Percentiles rank a stretch among this genome's conserved stretches.
Conservation (phyloP, 2,797 vertebrate species). For the Sebastes aleutianus region DNA sequence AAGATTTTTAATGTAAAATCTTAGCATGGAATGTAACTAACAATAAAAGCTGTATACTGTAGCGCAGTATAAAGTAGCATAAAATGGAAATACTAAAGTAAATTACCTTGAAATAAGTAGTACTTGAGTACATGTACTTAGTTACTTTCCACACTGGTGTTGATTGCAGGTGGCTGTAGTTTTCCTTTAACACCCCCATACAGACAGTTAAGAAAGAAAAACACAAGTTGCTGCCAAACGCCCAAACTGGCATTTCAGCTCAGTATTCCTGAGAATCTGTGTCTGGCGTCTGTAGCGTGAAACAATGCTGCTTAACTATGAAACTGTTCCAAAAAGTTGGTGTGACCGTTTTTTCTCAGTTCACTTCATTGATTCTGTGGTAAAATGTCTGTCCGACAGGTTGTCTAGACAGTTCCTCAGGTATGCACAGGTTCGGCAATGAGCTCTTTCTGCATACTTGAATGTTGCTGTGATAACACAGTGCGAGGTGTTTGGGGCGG, state of each 20-base stretch:
- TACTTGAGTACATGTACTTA: neutral
- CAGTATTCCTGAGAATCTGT: conserved; percentile 6
- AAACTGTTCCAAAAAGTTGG: neutral
- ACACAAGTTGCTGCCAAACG: conserved; percentile 4
- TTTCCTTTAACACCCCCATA: conserved; percentile 2
- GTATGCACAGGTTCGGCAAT: neutral
- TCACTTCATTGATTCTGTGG: neutral
- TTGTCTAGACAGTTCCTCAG: neutral
- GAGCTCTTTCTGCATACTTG: neutral
- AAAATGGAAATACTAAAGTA: neutral
- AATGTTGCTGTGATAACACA: conserved; percentile 12
- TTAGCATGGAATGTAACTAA: neutral
- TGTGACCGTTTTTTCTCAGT: neutral
- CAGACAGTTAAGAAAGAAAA: conserved; percentile 31
- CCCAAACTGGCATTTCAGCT: neutral
- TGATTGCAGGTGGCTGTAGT: neutral
- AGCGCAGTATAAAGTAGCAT: neutral
- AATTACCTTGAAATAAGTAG: neutral
- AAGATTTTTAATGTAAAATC: neutral
- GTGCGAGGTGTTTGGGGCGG: neutral
- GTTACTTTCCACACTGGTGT: neutral
- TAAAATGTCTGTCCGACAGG: neutral
- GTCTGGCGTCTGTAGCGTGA: neutral
- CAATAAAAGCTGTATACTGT: neutral
- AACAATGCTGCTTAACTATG: conserved; percentile 2